phyloP scores from a whole-genome alignment of 2,113 vertebrate species.

The Thunnus maccoyii region DNA sequence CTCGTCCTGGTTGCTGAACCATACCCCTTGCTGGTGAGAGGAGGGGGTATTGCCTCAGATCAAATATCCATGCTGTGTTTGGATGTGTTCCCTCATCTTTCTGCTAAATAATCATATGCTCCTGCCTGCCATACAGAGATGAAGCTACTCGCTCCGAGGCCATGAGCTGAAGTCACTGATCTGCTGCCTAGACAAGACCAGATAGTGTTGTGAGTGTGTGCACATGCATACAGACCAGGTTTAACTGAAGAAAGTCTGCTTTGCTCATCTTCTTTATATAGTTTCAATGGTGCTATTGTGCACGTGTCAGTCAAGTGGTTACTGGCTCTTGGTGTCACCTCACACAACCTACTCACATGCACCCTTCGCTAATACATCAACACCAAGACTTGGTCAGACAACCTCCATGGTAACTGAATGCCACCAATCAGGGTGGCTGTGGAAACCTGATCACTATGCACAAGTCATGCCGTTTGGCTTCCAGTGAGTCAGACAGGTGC shows the following conservation, averaged over 20 bases:
- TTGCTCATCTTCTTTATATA: background rate
- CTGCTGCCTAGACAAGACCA: slow-evolving; percentile 24
- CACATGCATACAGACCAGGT: background rate
- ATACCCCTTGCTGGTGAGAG: slow-evolving; percentile 32
- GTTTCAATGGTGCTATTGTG: slow-evolving; percentile 19
- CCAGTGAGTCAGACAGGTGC: slow-evolving; percentile 47
- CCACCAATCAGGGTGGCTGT: slow-evolving; percentile 14
- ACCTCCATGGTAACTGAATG: slow-evolving; percentile 42
- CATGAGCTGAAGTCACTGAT: slow-evolving; percentile 44
- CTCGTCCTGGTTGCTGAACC: slow-evolving; percentile 11
- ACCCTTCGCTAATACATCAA: slow-evolving; percentile 24
- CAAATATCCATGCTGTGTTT: slow-evolving; percentile 60
- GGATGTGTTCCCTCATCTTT: slow-evolving; percentile 51
- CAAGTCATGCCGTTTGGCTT: slow-evolving; percentile 34
- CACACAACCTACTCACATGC: slow-evolving; percentile 12
- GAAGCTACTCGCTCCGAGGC: slow-evolving; percentile 25
- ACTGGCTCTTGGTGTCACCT: slow-evolving; percentile 24
- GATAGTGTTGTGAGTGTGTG: slow-evolving; percentile 1
- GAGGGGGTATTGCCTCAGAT: slow-evolving; percentile 43
- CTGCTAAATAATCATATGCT: slow-evolving; percentile 63
- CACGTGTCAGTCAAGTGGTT: slow-evolving; percentile 2
- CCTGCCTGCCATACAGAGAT: slow-evolving; percentile 17
- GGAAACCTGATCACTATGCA: slow-evolving; percentile 57
- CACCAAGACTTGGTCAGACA: background rate
- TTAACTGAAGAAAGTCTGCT: background rate